Base-by-base conservation (phyloP, 2,888 invertebrate genomes). In the Drosophila birchii region DNA sequence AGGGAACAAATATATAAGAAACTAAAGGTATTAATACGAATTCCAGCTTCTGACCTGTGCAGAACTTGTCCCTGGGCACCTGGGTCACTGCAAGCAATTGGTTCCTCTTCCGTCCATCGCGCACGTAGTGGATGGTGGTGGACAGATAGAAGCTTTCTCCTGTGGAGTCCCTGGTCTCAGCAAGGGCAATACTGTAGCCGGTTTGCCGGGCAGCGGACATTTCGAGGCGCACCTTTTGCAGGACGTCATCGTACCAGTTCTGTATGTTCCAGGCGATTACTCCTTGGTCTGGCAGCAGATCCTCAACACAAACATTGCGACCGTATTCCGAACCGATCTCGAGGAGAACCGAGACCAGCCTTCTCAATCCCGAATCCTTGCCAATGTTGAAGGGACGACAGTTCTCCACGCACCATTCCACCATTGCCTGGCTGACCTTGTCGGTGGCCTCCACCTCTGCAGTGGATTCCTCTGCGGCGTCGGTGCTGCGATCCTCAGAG, bases 351-450 rank as follows among this genome's bases (percentile, higher is more conserved):
- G 58, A 26, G 7, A 36, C 51, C 0, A 58, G 53, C 18, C 51
- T 58, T 3, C 53, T n/a, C 3, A 59, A 16, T 8, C 54, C 58
- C 11, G 36, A 18, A 8, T 53, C 58, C 49, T 53, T 36, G 18
- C n/a, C 36, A 53, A 53, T 53, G 12, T 26, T 53, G 3, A 59
- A 18, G 8, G 58, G 58, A 16, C 54, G 58, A 18, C 54, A 59
- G 18, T 59, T 53, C 14, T 14, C 9, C n/a, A 60, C 58, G 32
- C 60, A 60, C 39, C 58, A 60, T 14, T 60, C 39, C 23, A 60
- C n/a, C 32, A 56, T 32, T 5, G 57, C 60, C 7, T 60, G 39
- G 29, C 57, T 57, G 14, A 60, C 32, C 23, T 60, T 57, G 14
- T 60, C 58, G 20, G 58, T 56, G 7, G 59, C 39, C 39, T 55